Conservation (phyloP, 2,888 invertebrate species). For the Andrena chrysosceles region DNA sequence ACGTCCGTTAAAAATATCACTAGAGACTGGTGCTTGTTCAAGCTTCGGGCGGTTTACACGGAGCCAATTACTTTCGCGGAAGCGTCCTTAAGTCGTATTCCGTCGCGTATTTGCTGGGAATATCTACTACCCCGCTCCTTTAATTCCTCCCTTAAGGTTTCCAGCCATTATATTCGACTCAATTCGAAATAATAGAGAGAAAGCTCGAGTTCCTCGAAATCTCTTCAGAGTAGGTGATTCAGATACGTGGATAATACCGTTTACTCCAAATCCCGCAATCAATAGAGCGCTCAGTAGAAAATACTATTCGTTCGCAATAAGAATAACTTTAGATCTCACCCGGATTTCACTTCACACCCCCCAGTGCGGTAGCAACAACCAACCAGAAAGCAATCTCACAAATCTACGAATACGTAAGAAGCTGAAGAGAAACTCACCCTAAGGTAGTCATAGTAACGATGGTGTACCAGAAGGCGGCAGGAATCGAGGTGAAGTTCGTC, state of each 20-base stretch:
- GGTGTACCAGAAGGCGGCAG: conserved; percentile 99
- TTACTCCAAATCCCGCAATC: too few species aligned
- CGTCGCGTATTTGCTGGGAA: background rate
- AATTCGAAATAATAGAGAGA: too few species aligned
- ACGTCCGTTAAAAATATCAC: conserved; percentile 67
- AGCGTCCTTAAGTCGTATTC: conserved; percentile 28
- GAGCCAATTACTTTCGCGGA: conserved; percentile 73
- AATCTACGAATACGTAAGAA: background rate
- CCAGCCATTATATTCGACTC: background rate
- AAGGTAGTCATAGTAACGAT: conserved; percentile 99
- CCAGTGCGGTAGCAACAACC: too few species aligned
- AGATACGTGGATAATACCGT: too few species aligned
- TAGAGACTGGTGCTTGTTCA: conserved; percentile 51
- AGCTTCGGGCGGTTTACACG: conserved; percentile 72
- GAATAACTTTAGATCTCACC: too few species aligned
- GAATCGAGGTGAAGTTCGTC: conserved; percentile 99
- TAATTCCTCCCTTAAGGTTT: background rate
- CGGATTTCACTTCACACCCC: too few species aligned
- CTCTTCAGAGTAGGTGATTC: too few species aligned
- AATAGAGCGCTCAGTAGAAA: too few species aligned
- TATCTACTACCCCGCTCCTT: background rate
- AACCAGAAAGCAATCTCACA: background rate
- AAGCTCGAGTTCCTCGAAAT: too few species aligned
- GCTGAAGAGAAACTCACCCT: conserved; percentile 91
- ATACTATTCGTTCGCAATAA: too few species aligned